phyloP scores from a whole-genome alignment of 2,888 invertebrate species.

The Xestobium rufovillosum region DNA sequence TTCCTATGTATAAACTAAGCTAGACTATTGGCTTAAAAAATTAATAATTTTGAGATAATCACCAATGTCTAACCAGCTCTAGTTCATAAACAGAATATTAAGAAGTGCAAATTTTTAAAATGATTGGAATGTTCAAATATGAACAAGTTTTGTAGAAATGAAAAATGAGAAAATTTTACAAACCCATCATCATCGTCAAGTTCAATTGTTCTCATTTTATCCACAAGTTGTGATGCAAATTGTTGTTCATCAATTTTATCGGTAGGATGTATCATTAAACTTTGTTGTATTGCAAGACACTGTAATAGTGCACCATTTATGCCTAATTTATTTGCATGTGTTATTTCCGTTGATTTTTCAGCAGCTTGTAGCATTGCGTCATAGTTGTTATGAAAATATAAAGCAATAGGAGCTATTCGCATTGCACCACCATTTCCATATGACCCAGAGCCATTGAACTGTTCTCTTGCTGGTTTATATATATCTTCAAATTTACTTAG shows the following conservation, averaged over 20 bases:
- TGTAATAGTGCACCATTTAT: slow-evolving; percentile 53
- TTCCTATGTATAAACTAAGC: too few relatives aligned
- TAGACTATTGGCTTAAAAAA: too few relatives aligned
- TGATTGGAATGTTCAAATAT: too few relatives aligned
- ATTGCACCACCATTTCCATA: slow-evolving; percentile 75
- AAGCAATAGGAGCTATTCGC: slow-evolving; percentile 59
- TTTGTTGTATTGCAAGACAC: slow-evolving; percentile 52
- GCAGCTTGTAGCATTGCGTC: slow-evolving; percentile 46
- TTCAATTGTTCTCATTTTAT: slow-evolving; percentile 49
- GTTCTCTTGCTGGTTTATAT: slow-evolving; percentile 54
- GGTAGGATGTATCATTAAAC: slow-evolving; percentile 43
- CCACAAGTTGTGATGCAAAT: slow-evolving; percentile 47
- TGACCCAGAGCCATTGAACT: slow-evolving; percentile 61
- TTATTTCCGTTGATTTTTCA: slow-evolving; percentile 49
- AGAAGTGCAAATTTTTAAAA: slow-evolving; percentile 9
- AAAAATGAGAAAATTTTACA: too few relatives aligned
- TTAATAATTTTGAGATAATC: too few relatives aligned
- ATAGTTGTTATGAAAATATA: slow-evolving; percentile 51
- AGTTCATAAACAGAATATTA: background rate
- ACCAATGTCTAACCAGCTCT: too few relatives aligned
- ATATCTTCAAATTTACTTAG: slow-evolving; percentile 51
- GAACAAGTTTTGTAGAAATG: too few relatives aligned
- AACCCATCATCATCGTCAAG: slow-evolving; percentile 41
- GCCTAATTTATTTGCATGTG: slow-evolving; percentile 54
- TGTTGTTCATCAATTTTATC: slow-evolving; percentile 43